A percentile compares a stretch with the other conserved stretches of the same genome.
phyloP scores from a whole-genome alignment of 2,888 invertebrate genomes.

The Lasioglossum villosulum region DNA sequence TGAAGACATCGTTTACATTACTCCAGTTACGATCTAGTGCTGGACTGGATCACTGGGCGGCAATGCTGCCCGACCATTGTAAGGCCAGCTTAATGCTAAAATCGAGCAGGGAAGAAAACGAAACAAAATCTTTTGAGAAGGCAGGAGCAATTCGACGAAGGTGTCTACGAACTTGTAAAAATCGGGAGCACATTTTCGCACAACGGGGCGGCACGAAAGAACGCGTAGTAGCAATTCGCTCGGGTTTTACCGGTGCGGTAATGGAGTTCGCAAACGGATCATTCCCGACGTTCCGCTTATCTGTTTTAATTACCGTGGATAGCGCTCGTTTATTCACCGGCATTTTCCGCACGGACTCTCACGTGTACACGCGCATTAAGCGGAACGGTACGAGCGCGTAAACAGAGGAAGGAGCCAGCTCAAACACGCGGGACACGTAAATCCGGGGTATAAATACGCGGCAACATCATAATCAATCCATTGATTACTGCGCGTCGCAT shows the following conservation, averaged over 20 bases:
- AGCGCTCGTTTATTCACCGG: conserved; percentile 4
- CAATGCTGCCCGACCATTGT: no score
- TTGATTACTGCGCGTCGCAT: conserved; percentile 54
- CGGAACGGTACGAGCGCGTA: not conserved
- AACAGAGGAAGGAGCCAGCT: conserved; percentile 8
- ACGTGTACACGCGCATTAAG: not conserved
- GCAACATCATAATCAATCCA: conserved; percentile 43
- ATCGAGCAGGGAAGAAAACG: not conserved
- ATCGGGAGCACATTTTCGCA: not conserved
- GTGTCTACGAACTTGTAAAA: not conserved
- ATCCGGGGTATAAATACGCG: not conserved
- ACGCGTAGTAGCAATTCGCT: not conserved
- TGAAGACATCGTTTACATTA: no score
- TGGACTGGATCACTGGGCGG: no score
- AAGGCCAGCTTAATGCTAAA: no score
- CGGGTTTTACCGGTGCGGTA: not conserved
- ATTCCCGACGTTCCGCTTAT: conserved; percentile 5
- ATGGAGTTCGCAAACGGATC: conserved; percentile 12
- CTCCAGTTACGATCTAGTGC: no score
- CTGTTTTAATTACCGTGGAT: conserved; percentile 4
- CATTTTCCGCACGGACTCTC: not conserved
- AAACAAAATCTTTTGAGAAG: not conserved
- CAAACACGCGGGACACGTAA: conserved; percentile 7
- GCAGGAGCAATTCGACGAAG: not conserved
- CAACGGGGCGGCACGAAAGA: not conserved